Evolutionary conservation across 2,797 vertebrate genomes (phyloP), one percentile per base, ranked within the genome.

Genomic region (Pristis pectinata): DNA sequence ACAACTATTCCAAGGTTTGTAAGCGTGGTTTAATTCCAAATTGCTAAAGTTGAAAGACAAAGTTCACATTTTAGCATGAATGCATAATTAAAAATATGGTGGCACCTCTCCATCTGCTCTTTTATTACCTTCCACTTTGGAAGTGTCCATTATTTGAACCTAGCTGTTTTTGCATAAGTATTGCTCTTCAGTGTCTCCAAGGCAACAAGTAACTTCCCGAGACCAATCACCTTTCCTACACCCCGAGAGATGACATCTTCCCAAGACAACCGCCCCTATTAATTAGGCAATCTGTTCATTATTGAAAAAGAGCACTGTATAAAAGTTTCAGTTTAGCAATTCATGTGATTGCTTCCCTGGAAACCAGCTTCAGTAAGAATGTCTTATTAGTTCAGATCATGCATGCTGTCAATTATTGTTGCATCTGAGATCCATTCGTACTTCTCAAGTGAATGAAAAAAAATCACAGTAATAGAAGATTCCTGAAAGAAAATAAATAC

Each of bases 261-360:
- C 87, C 87, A 67, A 89, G 87, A 61, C 87, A 91, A 91, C 87
- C 41, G 87, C 19, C 61, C 61, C 87, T 41, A 91, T 67, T 91
- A 91, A 91, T 91, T 91, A 91, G 64, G 59, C 59, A 91, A 91
- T 91, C 87, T 91, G 87, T 91, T 91, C 59, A 67, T 91, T 91
- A 61, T 41, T 37, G 0, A 67, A 91, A 64, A 64, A 91, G 41
- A 67, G 3, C 30, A 87, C 59, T 41, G 87, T 91, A 64, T 67
- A 64, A 64, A 67, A 80, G 59, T 61, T 91, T 91, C 87, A 91
- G 87, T 37, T 67, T 67, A 91, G 61, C 87, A 91, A 91, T 91
- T 91, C 87, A 91, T 91, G 59, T 67, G 61, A 24, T 91, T 19
- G 59, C 59, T 91, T 91, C 87, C 87, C 41, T 91, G 37, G 87